Evolutionary conservation across 2,888 invertebrate species (phyloP).

Genomic region (Plagiodera versicolora): DNA sequence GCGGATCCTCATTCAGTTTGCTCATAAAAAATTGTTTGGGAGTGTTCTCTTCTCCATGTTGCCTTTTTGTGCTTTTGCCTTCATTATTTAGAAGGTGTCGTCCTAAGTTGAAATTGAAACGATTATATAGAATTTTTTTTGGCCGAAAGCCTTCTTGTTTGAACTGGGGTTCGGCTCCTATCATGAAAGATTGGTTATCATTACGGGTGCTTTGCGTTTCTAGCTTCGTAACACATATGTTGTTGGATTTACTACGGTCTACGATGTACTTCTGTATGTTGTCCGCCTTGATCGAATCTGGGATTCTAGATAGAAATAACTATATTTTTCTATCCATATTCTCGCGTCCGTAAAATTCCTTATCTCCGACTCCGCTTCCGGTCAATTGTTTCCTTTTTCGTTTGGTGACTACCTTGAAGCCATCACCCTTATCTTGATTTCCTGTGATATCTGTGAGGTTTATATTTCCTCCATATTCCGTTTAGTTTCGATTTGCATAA

Average conservation of each 20-base stretch:
- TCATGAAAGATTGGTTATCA: background rate
- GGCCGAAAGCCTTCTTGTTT: background rate
- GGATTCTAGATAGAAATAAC: background rate
- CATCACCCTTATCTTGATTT: background rate
- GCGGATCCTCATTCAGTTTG: background rate
- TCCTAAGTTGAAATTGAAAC: background rate
- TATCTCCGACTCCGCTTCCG: background rate
- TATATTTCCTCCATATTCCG: background rate
- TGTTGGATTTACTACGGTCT: no score
- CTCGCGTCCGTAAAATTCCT: background rate
- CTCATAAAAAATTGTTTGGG: background rate
- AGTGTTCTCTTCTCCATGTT: background rate
- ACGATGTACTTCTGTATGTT: background rate
- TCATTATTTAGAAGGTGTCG: background rate
- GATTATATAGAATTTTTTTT: background rate
- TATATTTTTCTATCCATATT: background rate
- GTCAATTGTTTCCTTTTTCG: constrained; percentile 1
- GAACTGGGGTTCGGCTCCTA: background rate
- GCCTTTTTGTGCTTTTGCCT: background rate
- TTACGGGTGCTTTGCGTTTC: background rate
- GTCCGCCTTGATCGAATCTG: constrained; percentile 5
- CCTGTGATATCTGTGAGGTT: background rate
- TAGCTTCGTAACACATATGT: background rate
- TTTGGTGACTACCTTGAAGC: background rate
- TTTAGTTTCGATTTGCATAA: background rate